Evolutionary conservation across 1,140 invertebrate genomes (phyloP), one percentile per base, ranked within the genome.

Genomic region (Euura lappo): DNA sequence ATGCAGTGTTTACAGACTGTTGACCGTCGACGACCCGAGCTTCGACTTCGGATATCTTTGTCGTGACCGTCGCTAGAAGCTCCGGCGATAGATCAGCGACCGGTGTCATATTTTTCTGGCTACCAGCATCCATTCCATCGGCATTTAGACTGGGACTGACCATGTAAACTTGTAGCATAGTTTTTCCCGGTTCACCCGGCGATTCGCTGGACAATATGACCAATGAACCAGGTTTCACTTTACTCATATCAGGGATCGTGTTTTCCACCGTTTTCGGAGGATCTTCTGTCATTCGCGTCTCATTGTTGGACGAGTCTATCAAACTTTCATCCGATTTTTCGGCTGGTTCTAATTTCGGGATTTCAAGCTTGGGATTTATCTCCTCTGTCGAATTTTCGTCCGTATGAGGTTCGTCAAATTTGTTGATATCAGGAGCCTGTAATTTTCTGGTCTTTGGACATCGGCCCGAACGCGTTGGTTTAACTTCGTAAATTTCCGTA

Each of bases 101-200:
- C 2, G 80, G 80, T 6, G 78, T 79, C 5, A 81, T 77, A 28
- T 76, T 78, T 68, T 75, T 66, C 70, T 79, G 11, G 42, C 28
- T 60, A 13, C 77, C 68, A 0, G 75, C 46, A 47, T 77, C 65
- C 44, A 78, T 75, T 8, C 47, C 68, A 69, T 69, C 42, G 43
- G 83, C 77, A 28, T 28, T 28, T 11, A 74, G 44, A 67, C 80
- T 81, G 0, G 85, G 78, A 68, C 80, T 81, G 5, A 88, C 85
- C 86, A 88, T 87, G 13, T 84, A 88, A 73, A 88, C 83, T 74
- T 88, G 84, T 8, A 87, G 73, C 43, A 84, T 77, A 47, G 79
- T 86, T 77, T 87, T 82, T 5, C 81, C 84, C 42, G 87, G 85
- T 72, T 87, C 78, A 2, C 81, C 82, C 0, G 72, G 13, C n/a